A percentile compares a stretch with the other conserved stretches of the same genome.
Evolutionary conservation across 2,888 invertebrate species (phyloP).

Genomic region (Rhagophthalmus giganteus): DNA sequence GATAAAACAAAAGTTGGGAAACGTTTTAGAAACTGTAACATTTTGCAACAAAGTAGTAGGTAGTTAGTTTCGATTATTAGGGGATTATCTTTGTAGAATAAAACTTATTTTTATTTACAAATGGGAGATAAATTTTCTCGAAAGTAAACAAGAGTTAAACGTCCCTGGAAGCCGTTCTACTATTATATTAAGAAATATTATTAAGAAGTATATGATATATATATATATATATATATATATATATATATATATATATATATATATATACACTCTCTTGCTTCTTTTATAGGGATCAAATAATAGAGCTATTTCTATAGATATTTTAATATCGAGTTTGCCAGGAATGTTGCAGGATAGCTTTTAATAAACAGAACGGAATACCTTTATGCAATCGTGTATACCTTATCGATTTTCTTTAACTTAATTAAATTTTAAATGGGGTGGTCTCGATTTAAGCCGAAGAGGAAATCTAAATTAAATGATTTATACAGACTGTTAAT

Average conservation of each 20-base stretch:
- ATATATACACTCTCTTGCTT: no score
- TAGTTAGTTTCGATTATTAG: neutral
- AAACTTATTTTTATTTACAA: neutral
- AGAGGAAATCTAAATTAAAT: slow-evolving; percentile 15
- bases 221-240: no score
- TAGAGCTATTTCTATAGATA: slow-evolving; percentile 40
- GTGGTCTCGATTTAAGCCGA: no score
- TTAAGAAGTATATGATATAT: slow-evolving; percentile 37
- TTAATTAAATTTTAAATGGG: slow-evolving; percentile 20
- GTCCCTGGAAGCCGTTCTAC: slow-evolving; percentile 29
- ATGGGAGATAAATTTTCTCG: slow-evolving; percentile 12
- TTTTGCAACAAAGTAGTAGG: no score
- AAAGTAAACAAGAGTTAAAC: slow-evolving; percentile 26
- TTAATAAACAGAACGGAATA: slow-evolving; percentile 23
- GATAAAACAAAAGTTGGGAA: neutral
- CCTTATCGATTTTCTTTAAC: slow-evolving; percentile 14
- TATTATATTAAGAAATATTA: slow-evolving; percentile 40
- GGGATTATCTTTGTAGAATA: neutral
- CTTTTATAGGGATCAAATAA: slow-evolving; percentile 37
- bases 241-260: no score
- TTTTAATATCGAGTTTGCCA: slow-evolving; percentile 37
- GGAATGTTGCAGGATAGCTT: slow-evolving; percentile 37
- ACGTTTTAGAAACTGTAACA: no score
- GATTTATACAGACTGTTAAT: slow-evolving; percentile 17
- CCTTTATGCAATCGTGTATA: slow-evolving; percentile 29